phyloP scores from a whole-genome alignment of 2,797 vertebrate genomes.

The Hyperoplus lanceolatus region DNA sequence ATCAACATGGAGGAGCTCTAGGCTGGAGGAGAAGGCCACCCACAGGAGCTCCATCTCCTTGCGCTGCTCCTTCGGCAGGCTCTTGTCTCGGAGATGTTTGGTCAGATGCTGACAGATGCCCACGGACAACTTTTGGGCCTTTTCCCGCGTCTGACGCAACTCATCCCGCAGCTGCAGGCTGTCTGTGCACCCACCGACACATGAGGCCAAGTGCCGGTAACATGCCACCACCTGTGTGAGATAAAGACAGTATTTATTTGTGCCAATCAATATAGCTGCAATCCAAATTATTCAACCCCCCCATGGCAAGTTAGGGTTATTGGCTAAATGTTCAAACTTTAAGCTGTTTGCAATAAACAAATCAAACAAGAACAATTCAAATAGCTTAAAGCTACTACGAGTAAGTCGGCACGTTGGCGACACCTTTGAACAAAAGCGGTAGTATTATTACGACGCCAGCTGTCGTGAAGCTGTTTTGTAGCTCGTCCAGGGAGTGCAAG shows the following conservation, averaged over 20 bases:
- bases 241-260: background rate
- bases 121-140: constrained; percentile 78
- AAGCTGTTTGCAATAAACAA: too few species aligned
- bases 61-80: constrained; percentile 77
- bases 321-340: too few species aligned
- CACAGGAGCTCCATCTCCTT: constrained; percentile 86
- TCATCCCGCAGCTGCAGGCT: constrained; percentile 82
- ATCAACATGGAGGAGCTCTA: constrained; percentile 87
- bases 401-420: too few species aligned
- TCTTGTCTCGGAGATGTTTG: constrained; percentile 81
- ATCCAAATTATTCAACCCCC: too few species aligned
- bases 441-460: too few species aligned
- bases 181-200: constrained; percentile 85
- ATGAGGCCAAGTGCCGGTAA: constrained; percentile 86
- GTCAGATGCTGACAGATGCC: constrained; percentile 81
- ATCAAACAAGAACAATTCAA: too few species aligned
- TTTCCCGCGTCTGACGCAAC: constrained; percentile 83
- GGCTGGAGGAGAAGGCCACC: constrained; percentile 88
- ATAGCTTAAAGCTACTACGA: too few species aligned
- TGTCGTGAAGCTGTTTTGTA: too few species aligned
- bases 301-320: too few species aligned
- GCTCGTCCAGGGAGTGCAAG: too few species aligned
- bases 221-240: constrained; percentile 86
- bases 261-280: background rate
- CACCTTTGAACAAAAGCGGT: too few species aligned